Evolutionary conservation across 2,797 vertebrate genomes (phyloP), one percentile per base, ranked within the genome.

Genomic region (Bucorvus abyssinicus): DNA sequence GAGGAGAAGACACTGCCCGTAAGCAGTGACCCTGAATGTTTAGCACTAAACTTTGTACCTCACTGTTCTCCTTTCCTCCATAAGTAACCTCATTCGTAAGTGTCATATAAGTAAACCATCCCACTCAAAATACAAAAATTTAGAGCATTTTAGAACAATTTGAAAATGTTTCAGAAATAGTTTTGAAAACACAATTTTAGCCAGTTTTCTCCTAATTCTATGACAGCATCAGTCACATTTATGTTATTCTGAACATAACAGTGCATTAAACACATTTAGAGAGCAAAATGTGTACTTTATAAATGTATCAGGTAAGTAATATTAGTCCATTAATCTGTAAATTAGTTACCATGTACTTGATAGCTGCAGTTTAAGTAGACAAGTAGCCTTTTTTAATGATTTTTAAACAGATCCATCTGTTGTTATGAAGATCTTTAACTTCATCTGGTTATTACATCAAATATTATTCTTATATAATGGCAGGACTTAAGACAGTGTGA

Each of bases 181-280:
- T 69, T 93, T 56, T 75, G 24, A 60, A 73, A 81, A 84, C 19
- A 47, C 6, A 47, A 2, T 24, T 4, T 18, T 12, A 53, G 10
- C 5, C 10, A n/a, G 15, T 77, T 86, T 73, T 61, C 36, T 59
- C 52, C 30, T 69, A 40, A 76, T 84, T 89, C 50, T 36, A 68
- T 29, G 23, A 40, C 29, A 81, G 30, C n/a, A 73, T 77, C 74
- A 47, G 45, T 57, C 63, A 88, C 22, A 26, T 19, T 91, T 59
- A 60, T 87, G 88, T 86, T 74, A 84, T 47, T 87, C 42, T 61
- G 42, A 85, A 87, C 4, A 87, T 77, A 69, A 67, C 12, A 84
- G n/a, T 42, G 27, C 49, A 85, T 59, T 71, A 65, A 90, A 75
- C 0, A 3, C 36, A 52, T 44, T 86, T 71, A 86, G 83, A 74